Evolutionary conservation across 2,888 invertebrate species (phyloP).

Genomic region (Drosophila neonasuta): DNA sequence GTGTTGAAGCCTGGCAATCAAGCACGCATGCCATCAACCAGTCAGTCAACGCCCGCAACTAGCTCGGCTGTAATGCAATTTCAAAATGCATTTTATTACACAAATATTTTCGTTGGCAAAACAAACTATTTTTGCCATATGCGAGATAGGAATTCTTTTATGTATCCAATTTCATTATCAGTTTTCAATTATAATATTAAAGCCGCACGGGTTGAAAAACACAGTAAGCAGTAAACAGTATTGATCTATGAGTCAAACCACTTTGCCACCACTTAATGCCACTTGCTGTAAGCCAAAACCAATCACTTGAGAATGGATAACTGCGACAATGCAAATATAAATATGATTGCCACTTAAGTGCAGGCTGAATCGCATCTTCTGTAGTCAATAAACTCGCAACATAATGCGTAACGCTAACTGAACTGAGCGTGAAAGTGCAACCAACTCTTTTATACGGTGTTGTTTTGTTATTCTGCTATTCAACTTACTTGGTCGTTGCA

Average conservation of each 20-base stretch:
- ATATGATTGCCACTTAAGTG: conserved; percentile 23
- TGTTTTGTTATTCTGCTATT: conserved; percentile 6
- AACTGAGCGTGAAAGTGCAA: conserved; percentile 20
- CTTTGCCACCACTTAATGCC: not conserved
- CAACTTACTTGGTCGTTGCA: conserved; percentile 5
- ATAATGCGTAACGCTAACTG: conserved; percentile 10
- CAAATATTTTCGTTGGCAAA: conserved; percentile 5
- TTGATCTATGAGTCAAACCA: conserved; percentile 1
- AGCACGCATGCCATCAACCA: conserved; percentile 17
- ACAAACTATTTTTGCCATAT: not conserved
- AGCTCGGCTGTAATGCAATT: not conserved
- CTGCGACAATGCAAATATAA: conserved; percentile 11
- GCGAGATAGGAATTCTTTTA: not conserved
- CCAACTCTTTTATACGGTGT: conserved; percentile 12
- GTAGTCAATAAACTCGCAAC: not conserved
- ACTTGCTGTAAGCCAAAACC: not conserved
- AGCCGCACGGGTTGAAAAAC: not conserved
- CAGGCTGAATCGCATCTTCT: conserved; percentile 1
- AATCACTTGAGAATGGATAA: not conserved
- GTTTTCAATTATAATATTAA: not conserved
- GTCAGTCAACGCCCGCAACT: conserved; percentile 20
- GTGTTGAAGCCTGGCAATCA: conserved; percentile 21
- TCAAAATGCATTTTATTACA: conserved; percentile 10
- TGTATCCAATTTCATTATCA: not conserved
- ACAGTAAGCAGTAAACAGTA: not conserved